Evolutionary conservation across 2,888 invertebrate genomes (phyloP), one percentile per base, ranked within the genome.

Genomic region (Tuta absoluta): DNA sequence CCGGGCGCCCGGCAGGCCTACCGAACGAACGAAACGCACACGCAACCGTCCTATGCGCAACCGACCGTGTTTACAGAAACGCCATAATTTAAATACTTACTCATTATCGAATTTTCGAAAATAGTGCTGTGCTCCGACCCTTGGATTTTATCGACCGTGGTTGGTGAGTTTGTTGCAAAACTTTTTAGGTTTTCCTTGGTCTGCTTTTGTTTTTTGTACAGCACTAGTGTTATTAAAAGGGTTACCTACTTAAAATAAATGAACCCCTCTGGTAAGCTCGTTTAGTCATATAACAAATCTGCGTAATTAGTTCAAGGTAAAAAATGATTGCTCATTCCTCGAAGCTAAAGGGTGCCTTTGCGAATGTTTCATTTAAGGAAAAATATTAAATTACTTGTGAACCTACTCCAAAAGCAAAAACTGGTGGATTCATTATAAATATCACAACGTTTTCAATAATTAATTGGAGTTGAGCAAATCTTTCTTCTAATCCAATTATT

Each of bases 1-100:
- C 85, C 90, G 85, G 84, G 86, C 88, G 89, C 84, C 85, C 86
- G 86, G 86, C 89, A 85, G 86, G 86, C 81, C 80, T 78, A 81
- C 80, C 90, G 91, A 91, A 90, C 91, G 91, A 91, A 90, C 90
- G 91, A 90, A 81, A 81, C 82, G 76, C 79, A 69, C 75, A 73
- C 76, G 75, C 77, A 78, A 72, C 75, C 74, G 72, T 71, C 71
- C 72, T 79, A 81, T 84, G 85, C 87, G 33, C 33, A 33, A 33
- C 33, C 33, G 84, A 81, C 80, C 82, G 88, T 85, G 86, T 88
- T 84, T 84, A 82, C 85, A 82, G 78, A 76, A 77, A 45, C 76
- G 74, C 70, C 77, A 78, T 74, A 74, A 75, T 73, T 71, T 69
- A 63, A 63, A 68, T 65, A 7, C 33, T 33, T 10, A 8, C 33